phyloP scores from a whole-genome alignment of 2,113 vertebrate species.

The Rallus limicola region DNA sequence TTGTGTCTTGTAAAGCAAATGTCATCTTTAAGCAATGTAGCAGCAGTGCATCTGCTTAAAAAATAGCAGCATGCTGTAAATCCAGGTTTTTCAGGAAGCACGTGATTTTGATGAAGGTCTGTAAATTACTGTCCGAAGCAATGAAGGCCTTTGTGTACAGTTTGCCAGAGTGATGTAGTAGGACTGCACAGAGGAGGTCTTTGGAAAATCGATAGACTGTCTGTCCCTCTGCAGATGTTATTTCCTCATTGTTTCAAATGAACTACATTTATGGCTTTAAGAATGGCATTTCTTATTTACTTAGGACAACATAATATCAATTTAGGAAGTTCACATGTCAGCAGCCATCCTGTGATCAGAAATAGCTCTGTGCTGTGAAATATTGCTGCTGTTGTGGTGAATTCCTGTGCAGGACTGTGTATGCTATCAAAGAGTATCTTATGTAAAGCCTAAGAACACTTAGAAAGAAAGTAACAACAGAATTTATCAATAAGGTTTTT shows the following conservation, averaged over 20 bases:
- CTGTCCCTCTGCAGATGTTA: slow-evolving; percentile 3
- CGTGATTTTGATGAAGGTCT: background rate
- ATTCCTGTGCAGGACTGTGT: background rate
- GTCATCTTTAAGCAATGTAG: background rate
- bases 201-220: background rate
- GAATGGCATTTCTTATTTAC: slow-evolving; percentile 49
- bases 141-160: background rate
- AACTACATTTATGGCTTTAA: slow-evolving; percentile 48
- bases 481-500: background rate
- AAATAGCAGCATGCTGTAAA: background rate
- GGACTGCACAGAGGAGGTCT: background rate
- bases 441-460: background rate
- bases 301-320: background rate
- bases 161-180: background rate
- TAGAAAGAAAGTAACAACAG: background rate
- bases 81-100: slow-evolving; percentile 13
- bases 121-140: slow-evolving; percentile 2
- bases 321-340: background rate
- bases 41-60: background rate
- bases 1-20: background rate
- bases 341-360: background rate
- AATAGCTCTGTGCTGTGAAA: background rate
- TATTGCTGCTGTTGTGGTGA: background rate
- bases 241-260: slow-evolving; percentile 30
- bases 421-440: background rate